Percentiles rank a stretch among this genome's conserved stretches.
Evolutionary conservation across 1,140 invertebrate genomes (phyloP).

Genomic region (Littorina saxatilis): DNA sequence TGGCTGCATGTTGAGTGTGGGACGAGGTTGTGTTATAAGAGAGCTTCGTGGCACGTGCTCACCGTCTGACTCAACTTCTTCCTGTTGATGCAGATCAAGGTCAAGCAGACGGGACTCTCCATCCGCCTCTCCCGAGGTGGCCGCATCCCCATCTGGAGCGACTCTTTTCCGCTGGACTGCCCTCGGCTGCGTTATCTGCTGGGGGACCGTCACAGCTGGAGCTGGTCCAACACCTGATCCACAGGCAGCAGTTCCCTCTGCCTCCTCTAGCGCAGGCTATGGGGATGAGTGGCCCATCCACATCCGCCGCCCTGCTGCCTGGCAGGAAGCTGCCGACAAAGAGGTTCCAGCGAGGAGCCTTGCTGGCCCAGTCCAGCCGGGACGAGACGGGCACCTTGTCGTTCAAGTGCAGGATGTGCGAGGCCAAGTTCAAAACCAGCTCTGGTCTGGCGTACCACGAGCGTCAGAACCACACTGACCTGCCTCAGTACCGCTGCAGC

Average conservation of each 20-base stretch:
- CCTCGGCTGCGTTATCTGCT: neutral
- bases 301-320: no score
- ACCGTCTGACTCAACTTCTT: no score
- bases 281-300: no score
- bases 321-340: no score
- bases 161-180: neutral
- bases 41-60: no score
- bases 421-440: neutral
- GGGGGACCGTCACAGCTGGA: neutral
- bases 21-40: no score
- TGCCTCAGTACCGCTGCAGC: constrained; percentile 21
- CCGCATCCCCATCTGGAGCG: neutral
- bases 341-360: no score
- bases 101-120: neutral
- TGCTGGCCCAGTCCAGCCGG: neutral
- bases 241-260: neutral
- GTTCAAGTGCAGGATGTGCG: constrained; percentile 2
- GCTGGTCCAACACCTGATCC: neutral
- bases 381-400: neutral
- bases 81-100: constrained; percentile 15
- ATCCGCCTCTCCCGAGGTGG: neutral
- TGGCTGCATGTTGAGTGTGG: no score
- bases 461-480: constrained; percentile 17
- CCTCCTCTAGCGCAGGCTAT: neutral
- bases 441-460: constrained; percentile 1